phyloP scores from a whole-genome alignment of 2,888 invertebrate species.

The Apodemia hepburni region DNA sequence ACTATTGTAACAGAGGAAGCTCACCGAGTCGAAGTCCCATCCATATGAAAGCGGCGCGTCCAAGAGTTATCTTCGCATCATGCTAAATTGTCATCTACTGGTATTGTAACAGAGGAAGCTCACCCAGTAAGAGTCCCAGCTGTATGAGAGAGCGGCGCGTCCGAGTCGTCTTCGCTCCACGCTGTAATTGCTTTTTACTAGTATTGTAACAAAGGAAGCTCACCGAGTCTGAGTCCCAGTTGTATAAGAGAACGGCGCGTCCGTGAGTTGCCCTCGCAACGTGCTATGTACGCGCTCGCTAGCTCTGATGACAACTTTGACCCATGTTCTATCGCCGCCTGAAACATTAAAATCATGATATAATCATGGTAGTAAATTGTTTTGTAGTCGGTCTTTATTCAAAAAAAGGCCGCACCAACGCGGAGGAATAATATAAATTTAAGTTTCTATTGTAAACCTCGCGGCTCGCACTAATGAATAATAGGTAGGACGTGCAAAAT shows the following conservation, averaged over 20 bases:
- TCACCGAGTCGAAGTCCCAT: conserved; percentile 81
- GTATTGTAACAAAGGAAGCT: conserved; percentile 29
- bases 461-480: neutral
- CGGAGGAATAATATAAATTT: too few species aligned
- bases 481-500: neutral
- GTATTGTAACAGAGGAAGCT: too few species aligned
- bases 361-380: too few species aligned
- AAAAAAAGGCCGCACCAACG: too few species aligned
- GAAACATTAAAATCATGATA: conserved; percentile 26
- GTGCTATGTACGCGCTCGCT: conserved; percentile 49
- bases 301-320: conserved; percentile 62
- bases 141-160: too few species aligned
- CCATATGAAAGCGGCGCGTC: conserved; percentile 74
- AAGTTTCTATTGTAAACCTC: too few species aligned
- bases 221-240: conserved; percentile 80
- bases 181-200: conserved; percentile 27
- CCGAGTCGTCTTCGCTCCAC: conserved; percentile 50
- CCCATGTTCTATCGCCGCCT: conserved; percentile 71
- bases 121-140: conserved; percentile 75
- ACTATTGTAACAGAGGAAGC: conserved; percentile 20
- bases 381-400: too few species aligned
- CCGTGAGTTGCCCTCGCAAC: conserved; percentile 44
- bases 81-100: too few species aligned
- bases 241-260: conserved; percentile 78
- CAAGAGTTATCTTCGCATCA: conserved; percentile 45